Base-by-base conservation (phyloP, 2,888 invertebrate species). In the Tineola bisselliella region DNA sequence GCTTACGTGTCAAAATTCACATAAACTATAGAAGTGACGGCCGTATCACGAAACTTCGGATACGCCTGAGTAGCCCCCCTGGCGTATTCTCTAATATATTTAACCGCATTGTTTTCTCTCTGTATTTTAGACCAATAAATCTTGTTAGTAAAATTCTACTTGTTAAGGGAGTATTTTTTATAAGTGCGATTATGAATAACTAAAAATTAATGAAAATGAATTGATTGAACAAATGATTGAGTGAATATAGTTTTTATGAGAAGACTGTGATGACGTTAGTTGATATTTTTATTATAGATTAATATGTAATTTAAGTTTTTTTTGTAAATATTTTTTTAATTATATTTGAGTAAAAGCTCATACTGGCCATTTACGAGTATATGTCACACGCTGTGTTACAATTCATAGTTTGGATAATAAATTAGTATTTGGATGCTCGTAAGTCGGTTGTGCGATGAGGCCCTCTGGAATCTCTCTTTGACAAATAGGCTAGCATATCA, bases 191-290 rank as follows among this genome's bases (percentile, higher is more conserved):
- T 38, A 31, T 31, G 31, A 8, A 10, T 31, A 31, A 31, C 10
- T 31, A 38, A 10, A 38, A 38, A 48, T 48, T 48, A 48, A 48
- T 48, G 15, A 48, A n/a, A 13, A 48, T 13, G 48, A n/a, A n/a
- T n/a, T n/a, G n/a, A n/a, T n/a, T n/a, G n/a, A 48, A 48, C 48
- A 48, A 48, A 48, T 48, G 48, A 3, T 8, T 48, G 48, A 13
- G 10, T 48, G 48, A 48, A 48, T n/a, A 44, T 44, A 58, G 61
- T n/a, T 31, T 61, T 74, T 79, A 81, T 82, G 79, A 81, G 83
- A 86, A 86, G 84, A 86, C 86, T 87, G 86, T 86, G 86, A 84
- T 86, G 86, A 79, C 73, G 80, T 73, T 75, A 59, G 2, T 6
- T 30, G 18, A 48, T 48, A 48, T 8, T 48, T 48, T 48, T 10